Evolutionary conservation across 2,888 invertebrate genomes (phyloP).

Genomic region (Tanytarsus gracilentus): DNA sequence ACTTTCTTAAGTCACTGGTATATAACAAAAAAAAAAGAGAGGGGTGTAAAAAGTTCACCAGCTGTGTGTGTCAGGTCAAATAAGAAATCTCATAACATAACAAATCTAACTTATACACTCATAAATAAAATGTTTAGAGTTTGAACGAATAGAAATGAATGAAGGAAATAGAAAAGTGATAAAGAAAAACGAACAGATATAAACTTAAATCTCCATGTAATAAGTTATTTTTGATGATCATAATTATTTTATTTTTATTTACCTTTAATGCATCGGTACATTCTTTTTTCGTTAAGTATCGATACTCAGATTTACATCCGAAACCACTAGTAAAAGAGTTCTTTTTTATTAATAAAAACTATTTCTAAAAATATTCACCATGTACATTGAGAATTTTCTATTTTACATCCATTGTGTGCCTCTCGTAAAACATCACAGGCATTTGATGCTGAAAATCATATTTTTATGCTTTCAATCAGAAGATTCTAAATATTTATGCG

Average conservation of each 20-base stretch:
- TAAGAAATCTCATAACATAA: too few relatives aligned
- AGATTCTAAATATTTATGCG: background rate
- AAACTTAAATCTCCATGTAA: background rate
- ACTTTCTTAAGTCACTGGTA: too few relatives aligned
- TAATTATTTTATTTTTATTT: slow-evolving; percentile 30
- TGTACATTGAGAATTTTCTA: slow-evolving; percentile 49
- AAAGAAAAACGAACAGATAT: background rate
- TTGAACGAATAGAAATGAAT: too few relatives aligned
- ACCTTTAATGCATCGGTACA: slow-evolving; percentile 54
- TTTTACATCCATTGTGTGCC: slow-evolving; percentile 47
- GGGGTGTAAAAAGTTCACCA: slow-evolving; percentile 2
- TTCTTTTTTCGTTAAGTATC: slow-evolving; percentile 49
- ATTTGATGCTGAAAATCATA: background rate
- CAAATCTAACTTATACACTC: too few relatives aligned
- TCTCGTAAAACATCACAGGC: slow-evolving; percentile 14
- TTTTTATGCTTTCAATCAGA: background rate
- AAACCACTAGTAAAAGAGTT: slow-evolving; percentile 51
- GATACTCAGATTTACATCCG: slow-evolving; percentile 53
- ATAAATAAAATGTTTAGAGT: too few relatives aligned
- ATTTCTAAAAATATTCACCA: slow-evolving; percentile 55
- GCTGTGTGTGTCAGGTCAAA: too few relatives aligned
- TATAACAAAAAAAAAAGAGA: background rate
- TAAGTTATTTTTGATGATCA: background rate
- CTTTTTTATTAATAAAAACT: too few relatives aligned
- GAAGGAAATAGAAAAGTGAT: too few relatives aligned